Percentiles rank a stretch among this genome's conserved stretches.
Evolutionary conservation across 2,113 vertebrate genomes (phyloP).

Genomic region (Xiphorhynchus elegans): DNA sequence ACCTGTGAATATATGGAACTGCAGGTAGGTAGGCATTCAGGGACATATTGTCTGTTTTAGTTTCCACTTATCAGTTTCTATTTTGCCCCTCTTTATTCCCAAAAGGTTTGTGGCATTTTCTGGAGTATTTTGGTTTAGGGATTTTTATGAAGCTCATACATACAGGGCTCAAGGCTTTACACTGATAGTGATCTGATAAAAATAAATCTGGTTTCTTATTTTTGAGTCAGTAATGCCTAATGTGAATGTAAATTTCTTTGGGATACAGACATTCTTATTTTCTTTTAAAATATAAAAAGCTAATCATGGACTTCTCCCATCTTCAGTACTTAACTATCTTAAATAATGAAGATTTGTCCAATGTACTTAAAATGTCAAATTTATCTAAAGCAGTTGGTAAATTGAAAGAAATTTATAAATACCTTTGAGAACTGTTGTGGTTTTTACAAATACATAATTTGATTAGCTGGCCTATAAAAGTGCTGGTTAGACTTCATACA

Average conservation of each 20-base stretch:
- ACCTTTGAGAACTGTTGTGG: background rate
- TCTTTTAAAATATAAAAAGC: background rate
- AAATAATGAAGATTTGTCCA: background rate
- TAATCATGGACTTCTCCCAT: background rate
- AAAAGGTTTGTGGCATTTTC: background rate
- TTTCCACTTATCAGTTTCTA: background rate
- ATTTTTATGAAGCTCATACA: background rate
- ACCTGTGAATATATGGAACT: background rate
- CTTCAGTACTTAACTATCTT: background rate
- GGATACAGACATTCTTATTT: background rate
- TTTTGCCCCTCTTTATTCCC: background rate
- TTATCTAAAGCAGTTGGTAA: background rate
- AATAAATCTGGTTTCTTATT: background rate
- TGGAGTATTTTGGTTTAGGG: background rate
- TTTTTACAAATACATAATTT: background rate
- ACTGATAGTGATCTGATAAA: background rate
- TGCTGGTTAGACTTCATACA: background rate
- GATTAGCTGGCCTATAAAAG: background rate
- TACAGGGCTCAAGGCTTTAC: background rate
- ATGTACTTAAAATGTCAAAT: background rate
- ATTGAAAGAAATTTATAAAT: background rate
- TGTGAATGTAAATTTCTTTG: background rate
- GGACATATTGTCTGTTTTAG: background rate
- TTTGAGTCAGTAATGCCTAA: background rate
- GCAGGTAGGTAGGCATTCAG: fast-evolving